Evolutionary conservation across 2,113 vertebrate genomes (phyloP).

Genomic region (Rhynchomys soricoides): DNA sequence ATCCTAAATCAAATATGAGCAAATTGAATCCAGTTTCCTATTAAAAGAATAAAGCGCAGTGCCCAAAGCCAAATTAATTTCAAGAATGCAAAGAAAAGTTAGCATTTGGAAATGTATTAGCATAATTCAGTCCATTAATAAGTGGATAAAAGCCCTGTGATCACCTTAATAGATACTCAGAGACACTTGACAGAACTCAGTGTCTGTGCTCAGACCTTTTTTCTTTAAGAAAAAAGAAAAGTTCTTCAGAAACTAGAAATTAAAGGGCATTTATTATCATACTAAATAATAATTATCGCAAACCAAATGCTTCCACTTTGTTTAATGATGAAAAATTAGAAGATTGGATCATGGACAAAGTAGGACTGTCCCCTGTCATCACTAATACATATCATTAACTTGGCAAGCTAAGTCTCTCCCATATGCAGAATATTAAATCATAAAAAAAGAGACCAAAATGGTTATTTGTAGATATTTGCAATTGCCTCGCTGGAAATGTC

Average conservation of each 20-base stretch:
- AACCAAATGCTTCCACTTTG: conserved; percentile 26
- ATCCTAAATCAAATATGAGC: conserved; percentile 23
- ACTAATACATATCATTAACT: conserved; percentile 39
- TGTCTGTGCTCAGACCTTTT: conserved; percentile 18
- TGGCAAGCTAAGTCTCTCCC: not conserved
- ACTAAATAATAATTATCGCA: conserved; percentile 51
- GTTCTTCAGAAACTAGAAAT: conserved; percentile 33
- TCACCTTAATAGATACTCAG: conserved; percentile 11
- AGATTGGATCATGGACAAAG: conserved; percentile 39
- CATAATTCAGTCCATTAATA: conserved; percentile 56
- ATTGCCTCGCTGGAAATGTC: not conserved
- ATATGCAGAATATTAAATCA: conserved; percentile 19
- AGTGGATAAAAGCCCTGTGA: conserved; percentile 29
- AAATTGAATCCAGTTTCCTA: conserved; percentile 58
- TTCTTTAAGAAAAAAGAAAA: not conserved
- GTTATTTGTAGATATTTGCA: conserved; percentile 11
- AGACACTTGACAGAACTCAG: conserved; percentile 30
- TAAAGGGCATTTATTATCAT: conserved; percentile 52
- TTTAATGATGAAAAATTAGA: conserved; percentile 47
- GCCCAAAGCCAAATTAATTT: conserved; percentile 35
- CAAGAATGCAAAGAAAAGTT: conserved; percentile 49
- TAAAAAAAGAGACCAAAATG: conserved; percentile 2
- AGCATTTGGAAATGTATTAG: conserved; percentile 50
- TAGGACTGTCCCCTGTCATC: not conserved
- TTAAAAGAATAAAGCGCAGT: conserved; percentile 46